phyloP scores from a whole-genome alignment of 2,113 vertebrate genomes.

The Sebastes fasciatus region DNA sequence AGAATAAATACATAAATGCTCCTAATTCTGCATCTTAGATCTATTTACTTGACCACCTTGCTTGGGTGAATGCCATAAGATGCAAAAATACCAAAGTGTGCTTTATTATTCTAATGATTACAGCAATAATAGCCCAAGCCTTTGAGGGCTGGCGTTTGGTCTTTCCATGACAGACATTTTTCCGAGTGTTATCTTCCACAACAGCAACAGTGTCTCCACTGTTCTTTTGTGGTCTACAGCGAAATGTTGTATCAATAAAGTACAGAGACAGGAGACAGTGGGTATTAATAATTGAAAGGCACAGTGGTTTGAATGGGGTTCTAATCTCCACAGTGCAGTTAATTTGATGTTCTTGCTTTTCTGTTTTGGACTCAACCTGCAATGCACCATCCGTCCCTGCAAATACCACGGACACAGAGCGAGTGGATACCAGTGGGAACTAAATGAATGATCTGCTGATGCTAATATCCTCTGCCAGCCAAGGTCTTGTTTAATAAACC shows the following conservation, averaged over 20 bases:
- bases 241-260: conserved; percentile 78
- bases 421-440: conserved; percentile 36
- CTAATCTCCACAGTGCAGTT: conserved; percentile 75
- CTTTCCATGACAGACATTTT: conserved; percentile 52
- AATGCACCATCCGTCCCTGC: conserved; percentile 69
- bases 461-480: conserved; percentile 73
- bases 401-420: conserved; percentile 40
- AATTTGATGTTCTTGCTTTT: conserved; percentile 74
- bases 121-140: conserved; percentile 30
- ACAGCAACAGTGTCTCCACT: conserved; percentile 54
- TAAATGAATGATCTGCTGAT: conserved; percentile 69
- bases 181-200: conserved; percentile 53
- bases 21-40: neutral
- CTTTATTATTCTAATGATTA: conserved; percentile 53
- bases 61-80: neutral
- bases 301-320: conserved; percentile 44
- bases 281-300: conserved; percentile 79
- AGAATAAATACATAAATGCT: neutral
- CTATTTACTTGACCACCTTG: neutral
- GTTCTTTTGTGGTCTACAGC: conserved; percentile 55
- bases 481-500: conserved; percentile 75
- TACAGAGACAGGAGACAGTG: conserved; percentile 56
- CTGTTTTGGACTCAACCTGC: conserved; percentile 74
- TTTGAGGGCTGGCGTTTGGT: conserved; percentile 47
- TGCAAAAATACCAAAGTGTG: conserved; percentile 7